Evolutionary conservation across 2,888 invertebrate species (phyloP).

Genomic region (Pseudeuparius sepicola): DNA sequence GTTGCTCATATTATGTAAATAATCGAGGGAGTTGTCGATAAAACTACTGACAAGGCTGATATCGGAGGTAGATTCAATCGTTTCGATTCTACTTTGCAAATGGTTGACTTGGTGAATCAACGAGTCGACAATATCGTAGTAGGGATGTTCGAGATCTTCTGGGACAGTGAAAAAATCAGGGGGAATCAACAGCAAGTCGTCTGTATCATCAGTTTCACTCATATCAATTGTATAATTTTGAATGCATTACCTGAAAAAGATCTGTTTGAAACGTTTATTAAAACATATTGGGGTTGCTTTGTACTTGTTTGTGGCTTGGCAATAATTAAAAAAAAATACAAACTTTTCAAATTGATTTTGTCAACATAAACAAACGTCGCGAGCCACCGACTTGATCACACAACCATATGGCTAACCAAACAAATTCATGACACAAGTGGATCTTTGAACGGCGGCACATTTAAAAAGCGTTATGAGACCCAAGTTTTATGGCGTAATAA

Average conservation of each 20-base stretch:
- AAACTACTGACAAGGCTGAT: conserved; percentile 26
- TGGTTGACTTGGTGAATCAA: conserved; percentile 54
- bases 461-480: too few species aligned
- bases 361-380: too few species aligned
- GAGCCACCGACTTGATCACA: too few species aligned
- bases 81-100: conserved; percentile 42
- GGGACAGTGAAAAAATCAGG: conserved; percentile 62
- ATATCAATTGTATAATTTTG: not conserved
- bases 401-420: too few species aligned
- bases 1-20: conserved; percentile 17
- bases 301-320: too few species aligned
- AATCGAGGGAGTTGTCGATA: conserved; percentile 23
- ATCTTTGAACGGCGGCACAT: too few species aligned
- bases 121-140: conserved; percentile 48
- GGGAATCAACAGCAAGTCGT: conserved; percentile 67
- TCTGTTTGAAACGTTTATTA: too few species aligned
- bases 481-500: too few species aligned
- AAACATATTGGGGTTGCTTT: too few species aligned
- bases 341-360: too few species aligned
- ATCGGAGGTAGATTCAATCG: conserved; percentile 40
- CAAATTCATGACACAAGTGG: too few species aligned
- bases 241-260: conserved; percentile 2
- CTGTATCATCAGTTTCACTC: conserved; percentile 68
- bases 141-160: conserved; percentile 45
- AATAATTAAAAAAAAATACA: too few species aligned